Evolutionary conservation across 2,797 vertebrate species (phyloP).

Genomic region (Acrossocheilus fasciatus): DNA sequence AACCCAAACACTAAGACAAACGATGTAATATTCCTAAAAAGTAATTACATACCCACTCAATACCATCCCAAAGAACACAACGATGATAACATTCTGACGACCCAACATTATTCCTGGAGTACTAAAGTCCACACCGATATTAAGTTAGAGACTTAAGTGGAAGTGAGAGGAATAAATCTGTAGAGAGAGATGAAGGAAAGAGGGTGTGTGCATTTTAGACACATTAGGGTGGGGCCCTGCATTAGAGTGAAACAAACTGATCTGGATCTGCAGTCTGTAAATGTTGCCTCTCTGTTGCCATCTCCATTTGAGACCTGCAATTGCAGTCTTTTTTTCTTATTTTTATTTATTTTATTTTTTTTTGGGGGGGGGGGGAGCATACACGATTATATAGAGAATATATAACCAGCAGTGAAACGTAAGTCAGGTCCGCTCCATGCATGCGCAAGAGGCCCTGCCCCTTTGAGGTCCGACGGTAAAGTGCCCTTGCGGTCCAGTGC

Average conservation of each 20-base stretch:
- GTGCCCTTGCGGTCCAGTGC: too few species aligned
- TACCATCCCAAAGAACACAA: not conserved
- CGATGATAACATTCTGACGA: not conserved
- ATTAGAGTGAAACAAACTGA: not conserved
- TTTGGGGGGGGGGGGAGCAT: too few species aligned
- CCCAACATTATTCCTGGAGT: not conserved
- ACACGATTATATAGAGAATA: too few species aligned
- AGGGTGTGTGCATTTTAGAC: not conserved
- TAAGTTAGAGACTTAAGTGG: not conserved
- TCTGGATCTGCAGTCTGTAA: too few species aligned
- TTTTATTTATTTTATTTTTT: too few species aligned
- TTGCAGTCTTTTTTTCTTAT: too few species aligned
- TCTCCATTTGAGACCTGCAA: too few species aligned
- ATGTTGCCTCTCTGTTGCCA: too few species aligned
- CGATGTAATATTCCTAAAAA: not conserved
- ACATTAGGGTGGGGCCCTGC: not conserved
- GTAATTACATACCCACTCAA: conserved; percentile 14
- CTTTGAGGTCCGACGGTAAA: too few species aligned
- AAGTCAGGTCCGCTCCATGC: too few species aligned
- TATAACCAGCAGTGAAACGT: too few species aligned
- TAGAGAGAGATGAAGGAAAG: not conserved
- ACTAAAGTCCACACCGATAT: not conserved
- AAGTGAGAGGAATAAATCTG: not conserved
- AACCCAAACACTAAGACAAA: not conserved
- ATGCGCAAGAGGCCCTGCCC: too few species aligned